Conservation (phyloP, 2,113 vertebrate genomes). For the Salminus brasiliensis region DNA sequence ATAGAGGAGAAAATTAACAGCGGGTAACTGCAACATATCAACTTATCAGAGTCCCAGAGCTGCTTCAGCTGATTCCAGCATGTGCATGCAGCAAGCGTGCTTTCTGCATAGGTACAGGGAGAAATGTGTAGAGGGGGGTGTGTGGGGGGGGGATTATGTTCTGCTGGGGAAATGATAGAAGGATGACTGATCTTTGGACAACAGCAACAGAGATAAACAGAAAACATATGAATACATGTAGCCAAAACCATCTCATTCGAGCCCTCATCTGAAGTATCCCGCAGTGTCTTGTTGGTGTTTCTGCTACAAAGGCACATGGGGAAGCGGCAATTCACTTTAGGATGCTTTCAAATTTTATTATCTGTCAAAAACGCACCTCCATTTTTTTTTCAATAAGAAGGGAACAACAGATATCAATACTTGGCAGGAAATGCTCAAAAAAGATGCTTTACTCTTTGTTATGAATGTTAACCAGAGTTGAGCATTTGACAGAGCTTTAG, state of each 20-base stretch:
- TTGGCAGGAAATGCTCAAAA: too few species aligned
- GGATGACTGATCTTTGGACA: slow-evolving; percentile 29
- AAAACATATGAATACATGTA: slow-evolving; percentile 19
- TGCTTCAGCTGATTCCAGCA: slow-evolving; percentile 8
- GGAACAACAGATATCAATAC: too few species aligned
- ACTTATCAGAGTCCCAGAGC: slow-evolving; percentile 28
- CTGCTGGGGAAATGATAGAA: slow-evolving; percentile 14
- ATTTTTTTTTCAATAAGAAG: too few species aligned
- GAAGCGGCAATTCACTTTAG: too few species aligned
- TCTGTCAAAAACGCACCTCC: too few species aligned
- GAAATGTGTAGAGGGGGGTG: neutral
- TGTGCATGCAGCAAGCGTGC: neutral
- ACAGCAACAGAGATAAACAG: slow-evolving; percentile 26
- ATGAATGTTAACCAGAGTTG: neutral
- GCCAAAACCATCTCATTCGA: slow-evolving; percentile 40
- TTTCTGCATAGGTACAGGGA: neutral
- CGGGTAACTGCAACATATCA: slow-evolving; percentile 34
- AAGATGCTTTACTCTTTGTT: too few species aligned
- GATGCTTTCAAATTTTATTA: too few species aligned
- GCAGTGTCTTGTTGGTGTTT: neutral
- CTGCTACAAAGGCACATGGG: neutral
- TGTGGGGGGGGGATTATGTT: neutral
- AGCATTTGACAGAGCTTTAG: neutral
- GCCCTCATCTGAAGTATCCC: slow-evolving; percentile 27
- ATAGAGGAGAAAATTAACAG: slow-evolving; percentile 31